Base-by-base conservation (phyloP, 2,113 vertebrate species). In the Spilogale gracilis region DNA sequence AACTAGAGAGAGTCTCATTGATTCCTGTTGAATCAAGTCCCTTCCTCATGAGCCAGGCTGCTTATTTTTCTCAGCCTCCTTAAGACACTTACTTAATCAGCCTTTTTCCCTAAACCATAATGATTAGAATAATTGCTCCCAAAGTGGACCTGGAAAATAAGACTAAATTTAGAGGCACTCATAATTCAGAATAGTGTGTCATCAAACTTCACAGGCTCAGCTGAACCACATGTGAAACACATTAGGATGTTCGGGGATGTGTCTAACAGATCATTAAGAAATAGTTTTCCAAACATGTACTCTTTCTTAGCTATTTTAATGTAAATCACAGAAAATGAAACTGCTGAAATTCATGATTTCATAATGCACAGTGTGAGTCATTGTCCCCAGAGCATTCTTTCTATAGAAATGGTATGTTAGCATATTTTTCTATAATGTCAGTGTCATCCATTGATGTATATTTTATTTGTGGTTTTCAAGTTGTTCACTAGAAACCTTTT, bases 381-480 rank as follows among this genome's bases (percentile, higher is more conserved):
- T 23, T 98, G 83, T 97, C 89, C 87, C 95, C 79, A 92, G 86
- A 94, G 94, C 32, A 76, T 74, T 96, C 93, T 90, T 97, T 95
- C 97, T 97, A 96, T 96, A 98, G 96, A 98, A 98, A 94, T 45
- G 82, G 18, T 52, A 61, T 32, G 3, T 97, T 98, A 97, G 89
- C 94, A 97, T 96, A 97, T 89, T 98, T 97, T 98, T 82, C 96
- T 96, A 69, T 73, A 95, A 98, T 79, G 79, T 84, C 61, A 81
- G 12, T 32, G 17, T 76, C 91, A 91, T 67, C 83, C 93, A 98
- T 18, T 98, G 98, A 98, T 96, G 89, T 98, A 97, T 97, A 98
- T 98, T 95, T 98, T 96, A 98, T 96, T 98, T 98, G 96, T 97
- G 84, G 86, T 96, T 98, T 98, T 98, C 96, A 98, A 95, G 91